phyloP scores from a whole-genome alignment of 2,113 vertebrate genomes.

The Phainopepla nitens region DNA sequence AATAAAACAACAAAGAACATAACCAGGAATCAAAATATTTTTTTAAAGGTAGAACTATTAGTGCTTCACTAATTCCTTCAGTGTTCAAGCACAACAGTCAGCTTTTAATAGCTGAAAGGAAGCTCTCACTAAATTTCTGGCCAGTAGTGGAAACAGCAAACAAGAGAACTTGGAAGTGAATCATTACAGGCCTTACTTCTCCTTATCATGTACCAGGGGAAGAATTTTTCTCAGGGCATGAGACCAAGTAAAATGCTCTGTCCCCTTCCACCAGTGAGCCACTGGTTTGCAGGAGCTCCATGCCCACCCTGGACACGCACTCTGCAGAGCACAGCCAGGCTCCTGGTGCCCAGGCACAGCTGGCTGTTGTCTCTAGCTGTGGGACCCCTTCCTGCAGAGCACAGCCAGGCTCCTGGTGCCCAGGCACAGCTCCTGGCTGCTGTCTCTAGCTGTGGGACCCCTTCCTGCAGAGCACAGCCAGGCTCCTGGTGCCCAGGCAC shows the following conservation, averaged over 20 bases:
- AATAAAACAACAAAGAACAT: not conserved
- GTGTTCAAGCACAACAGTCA: not conserved
- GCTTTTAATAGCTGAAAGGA: not conserved
- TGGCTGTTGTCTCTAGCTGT: not conserved
- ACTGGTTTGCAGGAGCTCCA: not conserved
- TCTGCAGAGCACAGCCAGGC: not conserved
- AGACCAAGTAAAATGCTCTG: not conserved
- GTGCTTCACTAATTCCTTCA: not conserved
- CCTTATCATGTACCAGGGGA: not conserved
- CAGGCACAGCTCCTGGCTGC: not conserved
- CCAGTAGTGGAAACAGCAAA: not conserved
- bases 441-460: not conserved
- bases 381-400: not conserved
- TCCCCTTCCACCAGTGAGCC: not conserved
- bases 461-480: too few relatives aligned
- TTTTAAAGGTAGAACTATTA: not conserved
- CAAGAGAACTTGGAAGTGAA: not conserved
- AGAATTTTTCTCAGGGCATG: not conserved
- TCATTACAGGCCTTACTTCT: not conserved
- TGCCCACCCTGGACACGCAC: rapidly evolving
- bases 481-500: not conserved
- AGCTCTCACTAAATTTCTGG: not conserved
- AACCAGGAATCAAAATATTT: not conserved
- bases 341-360: not conserved
- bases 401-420: not conserved